Evolutionary conservation across 2,797 vertebrate genomes (phyloP).

Genomic region (Ptychadena robeensis): DNA sequence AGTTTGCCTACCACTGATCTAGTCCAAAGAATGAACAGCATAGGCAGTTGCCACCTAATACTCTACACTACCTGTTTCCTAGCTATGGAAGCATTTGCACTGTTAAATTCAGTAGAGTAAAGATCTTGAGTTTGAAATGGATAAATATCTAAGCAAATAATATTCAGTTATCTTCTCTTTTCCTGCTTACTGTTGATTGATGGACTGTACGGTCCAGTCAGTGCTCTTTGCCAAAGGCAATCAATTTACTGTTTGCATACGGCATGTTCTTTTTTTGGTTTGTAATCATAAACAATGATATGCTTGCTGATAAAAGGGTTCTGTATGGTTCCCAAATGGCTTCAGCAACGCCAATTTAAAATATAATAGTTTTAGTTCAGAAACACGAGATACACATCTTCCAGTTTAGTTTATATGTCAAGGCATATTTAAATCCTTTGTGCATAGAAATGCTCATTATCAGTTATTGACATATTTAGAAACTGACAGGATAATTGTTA

Average conservation of each 20-base stretch:
- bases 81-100: not conserved
- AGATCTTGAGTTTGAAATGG: no score
- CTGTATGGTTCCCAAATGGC: no score
- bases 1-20: no score
- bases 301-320: not conserved
- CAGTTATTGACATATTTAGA: not conserved
- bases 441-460: not conserved
- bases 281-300: not conserved
- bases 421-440: not conserved
- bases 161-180: not conserved
- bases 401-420: not conserved
- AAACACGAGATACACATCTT: not conserved
- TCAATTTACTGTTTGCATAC: not conserved
- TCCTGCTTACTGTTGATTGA: not conserved
- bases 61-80: no score
- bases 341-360: not conserved
- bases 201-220: not conserved
- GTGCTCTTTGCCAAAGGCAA: not conserved
- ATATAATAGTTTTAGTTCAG: not conserved
- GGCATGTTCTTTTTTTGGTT: not conserved
- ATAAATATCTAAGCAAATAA: no score
- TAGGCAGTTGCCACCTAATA: no score
- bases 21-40: no score
- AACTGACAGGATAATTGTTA: slow-evolving; percentile 1
- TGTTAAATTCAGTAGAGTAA: not conserved